These are phyloP conservation scores for Ceratosolen fusciceps DNA, from an alignment of 1,140 invertebrate genomes.

Conservation along the genomic window DNA sequence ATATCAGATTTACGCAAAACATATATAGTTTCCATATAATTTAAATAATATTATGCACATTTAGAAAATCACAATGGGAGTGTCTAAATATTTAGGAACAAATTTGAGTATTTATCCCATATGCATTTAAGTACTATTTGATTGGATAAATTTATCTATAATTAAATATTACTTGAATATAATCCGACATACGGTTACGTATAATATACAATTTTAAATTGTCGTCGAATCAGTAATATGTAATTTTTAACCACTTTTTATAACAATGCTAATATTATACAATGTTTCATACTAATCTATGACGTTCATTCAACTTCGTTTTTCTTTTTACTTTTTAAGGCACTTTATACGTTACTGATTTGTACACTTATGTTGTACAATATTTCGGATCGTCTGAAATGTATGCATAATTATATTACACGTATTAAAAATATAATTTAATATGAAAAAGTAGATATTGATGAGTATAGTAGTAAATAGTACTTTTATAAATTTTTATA, in stretches of 20 bases:
- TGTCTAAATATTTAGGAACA: constrained; percentile 4
- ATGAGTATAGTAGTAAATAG: neutral
- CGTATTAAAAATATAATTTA: neutral
- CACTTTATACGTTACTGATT: neutral
- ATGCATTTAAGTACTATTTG: neutral
- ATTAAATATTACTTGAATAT: no score
- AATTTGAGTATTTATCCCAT: constrained; percentile 11
- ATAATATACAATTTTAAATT: no score
- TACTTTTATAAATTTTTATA: neutral
- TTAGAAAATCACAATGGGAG: neutral
- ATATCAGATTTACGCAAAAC: constrained; percentile 29
- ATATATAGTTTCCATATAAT: no score
- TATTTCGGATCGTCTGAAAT: neutral
- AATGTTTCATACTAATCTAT: no score
- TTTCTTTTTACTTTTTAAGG: neutral
- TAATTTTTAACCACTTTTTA: no score
- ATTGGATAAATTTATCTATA: no score
- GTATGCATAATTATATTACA: neutral
- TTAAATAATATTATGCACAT: no score
- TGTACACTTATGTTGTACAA: neutral
- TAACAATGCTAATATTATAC: no score
- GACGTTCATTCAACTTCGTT: no score
- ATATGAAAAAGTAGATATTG: neutral
- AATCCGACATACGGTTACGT: no score
- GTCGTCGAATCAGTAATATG: no score